phyloP scores from a whole-genome alignment of 1,140 invertebrate genomes.

The Diorhabda carinulata region DNA sequence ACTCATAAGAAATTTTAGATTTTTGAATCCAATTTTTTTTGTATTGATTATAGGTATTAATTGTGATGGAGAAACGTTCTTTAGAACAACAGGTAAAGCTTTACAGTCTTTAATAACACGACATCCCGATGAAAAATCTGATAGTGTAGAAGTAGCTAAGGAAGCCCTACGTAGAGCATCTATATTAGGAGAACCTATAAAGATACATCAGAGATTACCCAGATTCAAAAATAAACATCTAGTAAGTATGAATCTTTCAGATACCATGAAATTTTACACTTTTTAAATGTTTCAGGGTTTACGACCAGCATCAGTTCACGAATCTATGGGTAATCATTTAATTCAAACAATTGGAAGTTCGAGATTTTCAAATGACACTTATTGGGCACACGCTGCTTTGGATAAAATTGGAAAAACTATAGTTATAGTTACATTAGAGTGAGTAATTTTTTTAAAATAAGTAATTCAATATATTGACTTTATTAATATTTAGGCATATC shows the following conservation, averaged over 20 bases:
- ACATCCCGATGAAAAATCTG: constrained; percentile 57
- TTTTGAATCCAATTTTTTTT: not conserved
- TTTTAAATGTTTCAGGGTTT: constrained; percentile 34
- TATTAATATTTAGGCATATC: constrained; percentile 57
- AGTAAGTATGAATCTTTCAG: constrained; percentile 47
- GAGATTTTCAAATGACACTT: constrained; percentile 40
- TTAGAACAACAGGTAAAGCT: constrained; percentile 63
- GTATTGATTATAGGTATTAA: constrained; percentile 51
- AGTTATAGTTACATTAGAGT: constrained; percentile 52
- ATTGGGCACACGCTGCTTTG: constrained; percentile 43
- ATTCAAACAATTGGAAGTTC: constrained; percentile 41
- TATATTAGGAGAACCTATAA: constrained; percentile 65
- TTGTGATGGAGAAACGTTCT: constrained; percentile 66
- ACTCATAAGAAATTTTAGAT: not conserved
- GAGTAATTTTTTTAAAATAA: constrained; percentile 32
- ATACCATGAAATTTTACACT: not conserved
- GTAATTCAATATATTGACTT: not conserved
- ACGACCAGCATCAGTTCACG: constrained; percentile 43
- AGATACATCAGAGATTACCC: constrained; percentile 63
- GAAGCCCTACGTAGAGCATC: constrained; percentile 67
- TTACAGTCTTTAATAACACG: constrained; percentile 54
- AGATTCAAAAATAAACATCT: constrained; percentile 64
- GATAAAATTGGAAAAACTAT: constrained; percentile 51
- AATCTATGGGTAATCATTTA: constrained; percentile 43
- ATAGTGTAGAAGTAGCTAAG: constrained; percentile 61